A percentile compares a stretch with the other conserved stretches of the same genome.
phyloP scores from a whole-genome alignment of 1,140 invertebrate genomes.

The Psix sp. region DNA sequence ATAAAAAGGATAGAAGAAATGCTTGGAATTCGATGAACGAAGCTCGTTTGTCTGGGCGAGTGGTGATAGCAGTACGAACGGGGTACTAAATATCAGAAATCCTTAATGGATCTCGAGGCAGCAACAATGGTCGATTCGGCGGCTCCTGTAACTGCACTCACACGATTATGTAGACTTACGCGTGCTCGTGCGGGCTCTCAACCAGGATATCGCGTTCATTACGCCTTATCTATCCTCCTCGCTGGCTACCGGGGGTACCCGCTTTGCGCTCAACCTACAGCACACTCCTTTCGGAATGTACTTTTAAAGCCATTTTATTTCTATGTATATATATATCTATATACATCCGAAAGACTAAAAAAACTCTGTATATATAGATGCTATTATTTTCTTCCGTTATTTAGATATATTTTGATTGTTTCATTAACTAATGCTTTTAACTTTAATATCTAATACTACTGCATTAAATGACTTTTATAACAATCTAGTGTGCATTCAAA shows the following conservation, averaged over 20 bases:
- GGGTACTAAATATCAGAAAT: conserved; percentile 67
- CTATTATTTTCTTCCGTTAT: conserved; percentile 38
- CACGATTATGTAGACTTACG: conserved; percentile 59
- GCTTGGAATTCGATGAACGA: conserved; percentile 55
- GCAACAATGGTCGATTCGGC: conserved; percentile 66
- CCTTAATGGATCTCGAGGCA: conserved; percentile 68
- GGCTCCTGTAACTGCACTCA: conserved; percentile 59
- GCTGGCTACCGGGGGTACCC: conserved; percentile 63
- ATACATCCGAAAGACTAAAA: conserved; percentile 27
- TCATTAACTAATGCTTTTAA: conserved; percentile 24
- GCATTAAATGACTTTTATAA: too few relatives aligned
- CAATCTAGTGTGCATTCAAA: too few relatives aligned
- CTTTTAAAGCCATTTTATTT: conserved; percentile 46
- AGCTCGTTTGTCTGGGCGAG: conserved; percentile 52
- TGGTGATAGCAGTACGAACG: conserved; percentile 43
- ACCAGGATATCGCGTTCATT: conserved; percentile 69
- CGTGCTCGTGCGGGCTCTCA: conserved; percentile 51
- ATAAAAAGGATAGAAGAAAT: conserved; percentile 25
- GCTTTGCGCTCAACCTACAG: conserved; percentile 53
- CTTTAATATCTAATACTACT: background rate
- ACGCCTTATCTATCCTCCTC: conserved; percentile 67
- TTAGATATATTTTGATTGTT: conserved; percentile 39
- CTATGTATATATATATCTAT: conserved; percentile 16
- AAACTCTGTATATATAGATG: conserved; percentile 43
- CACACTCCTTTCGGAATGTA: conserved; percentile 47